Conservation (phyloP, 2,113 vertebrate species). For the Poeciliopsis retropinna region DNA sequence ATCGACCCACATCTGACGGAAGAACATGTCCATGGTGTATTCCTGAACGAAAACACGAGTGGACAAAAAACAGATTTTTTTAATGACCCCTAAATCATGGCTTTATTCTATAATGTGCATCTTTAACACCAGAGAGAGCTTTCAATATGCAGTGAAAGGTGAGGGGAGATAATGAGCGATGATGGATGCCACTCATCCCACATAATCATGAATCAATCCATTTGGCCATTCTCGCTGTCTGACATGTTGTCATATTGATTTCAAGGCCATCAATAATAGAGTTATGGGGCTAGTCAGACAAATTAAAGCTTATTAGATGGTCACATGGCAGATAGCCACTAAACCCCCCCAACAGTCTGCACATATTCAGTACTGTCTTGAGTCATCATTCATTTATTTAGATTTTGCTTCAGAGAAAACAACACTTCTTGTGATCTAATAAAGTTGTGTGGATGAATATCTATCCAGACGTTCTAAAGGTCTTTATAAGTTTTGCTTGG, state of each 20-base stretch:
- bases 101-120: slow-evolving; percentile 7
- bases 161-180: slow-evolving; percentile 46
- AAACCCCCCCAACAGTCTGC: slow-evolving; percentile 33
- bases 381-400: neutral
- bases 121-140: slow-evolving; percentile 8
- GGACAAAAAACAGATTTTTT: neutral
- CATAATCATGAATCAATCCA: slow-evolving; percentile 69
- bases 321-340: slow-evolving; percentile 65
- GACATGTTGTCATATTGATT: slow-evolving; percentile 75
- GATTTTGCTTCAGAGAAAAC: neutral
- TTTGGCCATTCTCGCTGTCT: slow-evolving; percentile 57
- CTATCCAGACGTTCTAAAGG: neutral
- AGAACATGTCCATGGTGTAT: slow-evolving; percentile 86
- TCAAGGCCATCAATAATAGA: slow-evolving; percentile 68
- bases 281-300: slow-evolving; percentile 68
- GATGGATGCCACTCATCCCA: slow-evolving; percentile 66
- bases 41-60: slow-evolving; percentile 65
- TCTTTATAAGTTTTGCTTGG: neutral
- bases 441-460: neutral
- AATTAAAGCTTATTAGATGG: slow-evolving; percentile 72
- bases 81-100: neutral
- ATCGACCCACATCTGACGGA: slow-evolving; percentile 86
- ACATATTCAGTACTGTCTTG: neutral
- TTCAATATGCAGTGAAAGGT: slow-evolving; percentile 47
- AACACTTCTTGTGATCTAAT: neutral